A percentile compares a stretch with the other conserved stretches of the same genome.
These are phyloP conservation scores for Pardosa pseudoannulata DNA, from an alignment of 2,888 invertebrate species.

Conservation along the genomic window DNA sequence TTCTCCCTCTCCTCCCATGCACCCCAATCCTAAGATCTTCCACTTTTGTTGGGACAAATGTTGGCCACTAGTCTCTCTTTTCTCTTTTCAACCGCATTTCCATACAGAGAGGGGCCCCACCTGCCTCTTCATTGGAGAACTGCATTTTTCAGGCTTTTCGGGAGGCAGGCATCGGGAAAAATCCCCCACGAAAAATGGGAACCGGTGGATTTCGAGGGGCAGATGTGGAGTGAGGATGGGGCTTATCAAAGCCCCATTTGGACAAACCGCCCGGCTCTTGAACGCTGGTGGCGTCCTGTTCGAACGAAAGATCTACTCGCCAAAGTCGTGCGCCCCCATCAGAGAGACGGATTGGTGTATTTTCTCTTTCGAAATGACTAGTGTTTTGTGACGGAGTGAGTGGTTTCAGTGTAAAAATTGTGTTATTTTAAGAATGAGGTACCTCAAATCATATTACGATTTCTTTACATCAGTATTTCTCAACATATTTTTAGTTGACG, in stretches of 20 bases:
- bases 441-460: too few species aligned
- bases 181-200: slow-evolving; percentile 6
- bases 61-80: neutral
- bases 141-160: slow-evolving; percentile 71
- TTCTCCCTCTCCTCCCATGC: neutral
- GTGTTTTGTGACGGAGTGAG: too few species aligned
- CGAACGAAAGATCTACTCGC: neutral
- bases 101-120: slow-evolving; percentile 52
- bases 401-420: too few species aligned
- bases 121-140: slow-evolving; percentile 50
- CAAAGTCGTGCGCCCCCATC: too few species aligned
- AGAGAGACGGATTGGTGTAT: too few species aligned
- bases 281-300: slow-evolving; percentile 25
- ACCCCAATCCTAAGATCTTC: neutral
- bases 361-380: too few species aligned
- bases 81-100: slow-evolving; percentile 65
- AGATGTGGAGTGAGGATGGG: slow-evolving; percentile 66
- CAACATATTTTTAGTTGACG: too few species aligned
- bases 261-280: slow-evolving; percentile 32
- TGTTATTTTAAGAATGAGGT: too few species aligned
- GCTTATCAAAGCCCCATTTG: slow-evolving; percentile 71
- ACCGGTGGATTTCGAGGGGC: slow-evolving; percentile 43
- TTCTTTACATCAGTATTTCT: too few species aligned
- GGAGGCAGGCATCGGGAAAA: neutral
- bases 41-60: slow-evolving; percentile 7